Percentiles rank a stretch among this genome's conserved stretches.
Evolutionary conservation across 2,888 invertebrate species (phyloP).

Genomic region (Sminthurides aquaticus): DNA sequence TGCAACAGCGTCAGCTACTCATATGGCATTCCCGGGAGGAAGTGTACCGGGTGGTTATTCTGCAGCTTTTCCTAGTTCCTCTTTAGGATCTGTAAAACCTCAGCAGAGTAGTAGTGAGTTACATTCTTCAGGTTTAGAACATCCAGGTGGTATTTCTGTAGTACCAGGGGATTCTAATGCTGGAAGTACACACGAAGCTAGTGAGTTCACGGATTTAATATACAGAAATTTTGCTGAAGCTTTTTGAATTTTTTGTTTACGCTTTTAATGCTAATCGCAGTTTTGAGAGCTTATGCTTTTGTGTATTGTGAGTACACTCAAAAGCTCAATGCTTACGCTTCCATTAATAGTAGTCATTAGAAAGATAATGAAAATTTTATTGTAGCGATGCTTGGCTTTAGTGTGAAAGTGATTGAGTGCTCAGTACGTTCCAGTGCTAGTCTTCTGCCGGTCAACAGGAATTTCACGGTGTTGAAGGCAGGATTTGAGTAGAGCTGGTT

Average conservation of each 20-base stretch:
- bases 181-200: constrained; percentile 28
- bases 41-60: constrained; percentile 2
- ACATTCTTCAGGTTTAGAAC: constrained; percentile 20
- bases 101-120: constrained; percentile 29
- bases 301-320: no score
- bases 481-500: constrained; percentile 21
- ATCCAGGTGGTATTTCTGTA: constrained; percentile 28
- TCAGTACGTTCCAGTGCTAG: constrained; percentile 6
- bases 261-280: background rate
- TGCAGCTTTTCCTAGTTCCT: constrained; percentile 20
- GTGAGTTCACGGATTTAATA: constrained; percentile 21
- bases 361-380: no score
- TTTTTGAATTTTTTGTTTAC: background rate
- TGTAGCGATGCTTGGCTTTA: no score
- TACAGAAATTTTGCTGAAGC: background rate
- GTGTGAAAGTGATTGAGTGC: no score
- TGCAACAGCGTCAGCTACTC: background rate
- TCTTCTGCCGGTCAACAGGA: constrained; percentile 18
- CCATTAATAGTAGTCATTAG: no score
- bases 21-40: constrained; percentile 3
- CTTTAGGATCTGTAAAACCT: constrained; percentile 8
- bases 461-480: constrained; percentile 19
- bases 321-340: no score
- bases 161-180: constrained; percentile 22
- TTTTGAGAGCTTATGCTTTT: background rate